Conservation (phyloP, 2,888 invertebrate genomes). For the Tryphoninae sp. region DNA sequence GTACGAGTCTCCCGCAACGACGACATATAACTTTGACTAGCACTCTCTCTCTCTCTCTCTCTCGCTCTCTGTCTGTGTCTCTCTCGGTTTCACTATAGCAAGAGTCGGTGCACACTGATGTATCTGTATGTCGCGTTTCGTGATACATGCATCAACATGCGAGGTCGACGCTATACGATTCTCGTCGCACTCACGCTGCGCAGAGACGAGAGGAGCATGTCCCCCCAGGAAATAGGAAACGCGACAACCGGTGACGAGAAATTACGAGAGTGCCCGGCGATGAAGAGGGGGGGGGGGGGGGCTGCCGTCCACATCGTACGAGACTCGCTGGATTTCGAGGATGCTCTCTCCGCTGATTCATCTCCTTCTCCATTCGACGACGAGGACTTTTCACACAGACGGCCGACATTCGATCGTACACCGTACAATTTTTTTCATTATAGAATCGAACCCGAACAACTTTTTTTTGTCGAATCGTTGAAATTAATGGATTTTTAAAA, state of each 20-base stretch:
- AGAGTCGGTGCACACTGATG: conserved; percentile 7
- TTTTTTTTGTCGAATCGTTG: no score
- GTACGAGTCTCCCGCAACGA: conserved; percentile 16
- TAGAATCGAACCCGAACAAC: neutral
- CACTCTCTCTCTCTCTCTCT: conserved; percentile 5
- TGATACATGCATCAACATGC: conserved; percentile 26
- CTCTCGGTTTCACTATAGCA: neutral
- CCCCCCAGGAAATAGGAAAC: conserved; percentile 59
- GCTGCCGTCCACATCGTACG: neutral
- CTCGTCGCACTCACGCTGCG: neutral
- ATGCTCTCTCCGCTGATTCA: conserved; percentile 47
- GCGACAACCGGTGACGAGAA: conserved; percentile 61
- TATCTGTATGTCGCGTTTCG: conserved; percentile 33
- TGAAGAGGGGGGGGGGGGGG: neutral
- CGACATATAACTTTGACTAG: conserved; percentile 32
- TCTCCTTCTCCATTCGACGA: conserved; percentile 26
- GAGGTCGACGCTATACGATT: conserved; percentile 44
- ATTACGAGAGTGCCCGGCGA: conserved; percentile 52
- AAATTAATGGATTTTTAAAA: no score
- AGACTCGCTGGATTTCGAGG: conserved; percentile 24
- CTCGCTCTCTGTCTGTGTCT: neutral
- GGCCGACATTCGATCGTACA: neutral
- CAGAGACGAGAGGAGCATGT: conserved; percentile 11
- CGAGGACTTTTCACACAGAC: conserved; percentile 18
- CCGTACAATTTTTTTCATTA: neutral